Evolutionary conservation across 2,888 invertebrate genomes (phyloP).

Genomic region (Eristalis tenax): DNA sequence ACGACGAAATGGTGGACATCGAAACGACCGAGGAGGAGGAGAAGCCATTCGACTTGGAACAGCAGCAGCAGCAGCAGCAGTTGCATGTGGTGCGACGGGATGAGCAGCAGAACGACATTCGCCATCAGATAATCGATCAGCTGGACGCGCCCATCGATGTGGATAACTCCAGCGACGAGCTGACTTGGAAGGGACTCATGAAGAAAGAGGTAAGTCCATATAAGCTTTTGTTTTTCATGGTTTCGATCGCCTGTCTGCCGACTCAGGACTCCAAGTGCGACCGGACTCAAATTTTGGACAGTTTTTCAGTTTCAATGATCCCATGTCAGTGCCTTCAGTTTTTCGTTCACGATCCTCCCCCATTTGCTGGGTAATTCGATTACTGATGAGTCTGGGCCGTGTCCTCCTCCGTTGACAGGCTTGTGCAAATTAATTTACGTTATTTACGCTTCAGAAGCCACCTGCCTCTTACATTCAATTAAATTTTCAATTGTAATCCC

Average conservation of each 20-base stretch:
- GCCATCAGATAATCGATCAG: conserved; percentile 4
- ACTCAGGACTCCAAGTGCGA: too few relatives aligned
- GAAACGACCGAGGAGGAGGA: conserved; percentile 91
- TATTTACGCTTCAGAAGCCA: conserved; percentile 44
- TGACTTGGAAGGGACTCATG: conserved; percentile 55
- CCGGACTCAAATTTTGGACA: too few relatives aligned
- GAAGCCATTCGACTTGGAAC: conserved; percentile 51
- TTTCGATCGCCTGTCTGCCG: too few relatives aligned
- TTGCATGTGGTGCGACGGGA: conserved; percentile 20
- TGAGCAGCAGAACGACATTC: conserved; percentile 21
- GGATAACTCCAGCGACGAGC: conserved; percentile 50
- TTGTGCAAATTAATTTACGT: conserved; percentile 50
- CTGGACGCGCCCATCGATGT: conserved; percentile 40
- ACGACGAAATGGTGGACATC: conserved; percentile 92
- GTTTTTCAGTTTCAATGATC: too few relatives aligned
- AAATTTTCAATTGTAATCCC: conserved; percentile 66
- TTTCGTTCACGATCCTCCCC: too few relatives aligned
- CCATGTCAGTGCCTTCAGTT: too few relatives aligned
- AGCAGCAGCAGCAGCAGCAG: conserved; percentile 67
- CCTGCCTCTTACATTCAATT: conserved; percentile 55
- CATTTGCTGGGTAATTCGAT: too few relatives aligned
- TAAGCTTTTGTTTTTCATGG: too few relatives aligned
- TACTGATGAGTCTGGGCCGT: not conserved
- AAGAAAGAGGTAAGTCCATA: conserved; percentile 52
- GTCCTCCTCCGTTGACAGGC: not conserved